Evolutionary conservation across 2,797 vertebrate genomes (phyloP).

Genomic region (Potorous gilbertii): DNA sequence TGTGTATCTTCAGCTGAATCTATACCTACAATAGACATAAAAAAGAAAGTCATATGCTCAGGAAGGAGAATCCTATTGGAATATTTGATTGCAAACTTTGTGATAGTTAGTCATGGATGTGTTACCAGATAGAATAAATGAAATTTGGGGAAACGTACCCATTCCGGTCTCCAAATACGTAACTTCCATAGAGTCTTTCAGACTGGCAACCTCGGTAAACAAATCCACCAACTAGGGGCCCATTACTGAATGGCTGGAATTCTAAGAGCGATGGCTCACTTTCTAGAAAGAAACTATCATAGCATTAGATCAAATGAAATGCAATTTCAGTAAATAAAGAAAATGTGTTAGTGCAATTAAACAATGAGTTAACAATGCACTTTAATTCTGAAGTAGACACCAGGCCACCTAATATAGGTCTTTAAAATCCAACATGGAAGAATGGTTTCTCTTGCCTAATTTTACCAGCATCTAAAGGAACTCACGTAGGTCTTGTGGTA

Average conservation of each 20-base stretch:
- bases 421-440: constrained; percentile 15
- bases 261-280: constrained; percentile 95
- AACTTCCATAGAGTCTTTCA: constrained; percentile 95
- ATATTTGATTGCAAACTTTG: neutral
- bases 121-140: rapidly evolving
- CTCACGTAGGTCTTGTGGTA: neutral
- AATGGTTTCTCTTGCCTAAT: neutral
- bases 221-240: constrained; percentile 94
- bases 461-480: constrained; percentile 16
- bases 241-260: constrained; percentile 93
- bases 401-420: neutral
- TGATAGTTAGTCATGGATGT: neutral
- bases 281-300: constrained; percentile 89
- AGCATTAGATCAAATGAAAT: constrained; percentile 81
- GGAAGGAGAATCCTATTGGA: neutral
- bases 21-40: neutral
- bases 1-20: constrained; percentile 6
- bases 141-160: constrained; percentile 88
- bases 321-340: constrained; percentile 57
- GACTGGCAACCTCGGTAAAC: constrained; percentile 98
- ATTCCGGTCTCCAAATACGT: constrained; percentile 96
- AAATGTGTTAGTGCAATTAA: neutral
- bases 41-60: constrained; percentile 13
- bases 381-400: constrained; percentile 15
- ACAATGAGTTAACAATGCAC: neutral